Base-by-base conservation (phyloP, 1,140 invertebrate genomes). In the Aphidius gifuensis region DNA sequence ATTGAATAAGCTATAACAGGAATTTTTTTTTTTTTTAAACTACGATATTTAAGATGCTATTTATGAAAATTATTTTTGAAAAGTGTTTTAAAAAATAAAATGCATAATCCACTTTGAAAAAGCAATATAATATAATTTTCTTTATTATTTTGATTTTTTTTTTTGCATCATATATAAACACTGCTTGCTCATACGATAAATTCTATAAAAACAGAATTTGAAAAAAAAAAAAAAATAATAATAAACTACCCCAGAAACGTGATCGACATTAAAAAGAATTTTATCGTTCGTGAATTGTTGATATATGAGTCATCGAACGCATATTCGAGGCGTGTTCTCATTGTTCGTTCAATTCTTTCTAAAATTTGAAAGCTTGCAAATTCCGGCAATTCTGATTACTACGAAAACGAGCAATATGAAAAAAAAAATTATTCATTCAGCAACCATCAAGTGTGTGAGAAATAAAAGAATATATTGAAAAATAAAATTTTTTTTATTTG, bases 251-350 rank as follows among this genome's bases (percentile, higher is more conserved):
- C 40, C 39, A 16, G 40, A 16, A 42, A 55, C 53, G 53, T 55
- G 53, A 55, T 55, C 43, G 39, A 55, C 53, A 55, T 55, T 55
- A 55, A 55, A 55, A 55, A 38, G 53, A 55, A 40, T 55, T 55
- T 55, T 42, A 55, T 55, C 53, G 53, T 55, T 55, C 53, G 16
- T 40, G 39, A 55, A 55, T 55, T 55, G 53, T 43, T 38, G 43
- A 32, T 32, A 55, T 55, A 43, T 40, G 39, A 16, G 43, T 40
- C 53, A 42, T 42, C 53, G 43, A 55, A 55, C 43, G 40, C 40
- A 55, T 32, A 32, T 55, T 38, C 53, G 9, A 1, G 43, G 53
- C 53, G 39, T 55, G 53, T 55, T 55, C 53, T 55, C 53, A 55
- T 55, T 55, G 40, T 55, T n/a, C 40, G n/a, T n/a, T 32, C 23